Percentiles rank a stretch among this genome's conserved stretches.
These are phyloP conservation scores for Diachrysia chrysitis DNA, from an alignment of 2,888 invertebrate genomes.

Conservation along the genomic window DNA sequence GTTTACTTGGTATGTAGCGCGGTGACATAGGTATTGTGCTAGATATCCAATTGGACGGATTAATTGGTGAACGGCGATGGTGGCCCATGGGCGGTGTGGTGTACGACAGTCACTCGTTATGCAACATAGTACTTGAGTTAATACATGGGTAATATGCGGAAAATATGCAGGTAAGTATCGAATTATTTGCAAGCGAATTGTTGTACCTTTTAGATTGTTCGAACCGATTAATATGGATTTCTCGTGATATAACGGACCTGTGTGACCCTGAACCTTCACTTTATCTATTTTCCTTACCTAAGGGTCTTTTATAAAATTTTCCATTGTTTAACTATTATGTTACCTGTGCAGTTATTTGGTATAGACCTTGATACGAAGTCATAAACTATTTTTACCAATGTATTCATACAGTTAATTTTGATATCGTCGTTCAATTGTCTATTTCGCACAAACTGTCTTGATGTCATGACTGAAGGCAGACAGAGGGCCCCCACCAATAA, in stretches of 20 bases:
- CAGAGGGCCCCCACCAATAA: slow-evolving; percentile 2
- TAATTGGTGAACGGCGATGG: slow-evolving; percentile 77
- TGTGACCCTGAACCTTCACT: background rate
- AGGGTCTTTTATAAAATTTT: background rate
- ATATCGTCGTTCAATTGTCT: background rate
- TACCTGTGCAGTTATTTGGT: background rate
- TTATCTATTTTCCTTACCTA: background rate
- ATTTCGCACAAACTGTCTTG: background rate
- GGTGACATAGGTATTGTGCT: slow-evolving; percentile 65
- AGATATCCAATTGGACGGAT: slow-evolving; percentile 81
- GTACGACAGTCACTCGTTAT: slow-evolving; percentile 47
- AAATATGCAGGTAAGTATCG: slow-evolving; percentile 37
- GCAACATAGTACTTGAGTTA: slow-evolving; percentile 38
- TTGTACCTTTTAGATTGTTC: slow-evolving; percentile 31
- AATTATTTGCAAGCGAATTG: slow-evolving; percentile 45
- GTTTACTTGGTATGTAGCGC: slow-evolving; percentile 44
- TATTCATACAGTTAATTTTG: background rate
- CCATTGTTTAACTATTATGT: background rate
- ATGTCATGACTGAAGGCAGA: background rate
- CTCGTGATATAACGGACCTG: background rate
- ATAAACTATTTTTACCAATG: background rate
- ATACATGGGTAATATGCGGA: slow-evolving; percentile 46
- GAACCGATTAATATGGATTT: slow-evolving; percentile 14
- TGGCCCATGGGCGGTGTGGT: slow-evolving; percentile 49
- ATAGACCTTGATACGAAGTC: background rate